phyloP scores from a whole-genome alignment of 2,113 vertebrate genomes.

The Pavo muticus region DNA sequence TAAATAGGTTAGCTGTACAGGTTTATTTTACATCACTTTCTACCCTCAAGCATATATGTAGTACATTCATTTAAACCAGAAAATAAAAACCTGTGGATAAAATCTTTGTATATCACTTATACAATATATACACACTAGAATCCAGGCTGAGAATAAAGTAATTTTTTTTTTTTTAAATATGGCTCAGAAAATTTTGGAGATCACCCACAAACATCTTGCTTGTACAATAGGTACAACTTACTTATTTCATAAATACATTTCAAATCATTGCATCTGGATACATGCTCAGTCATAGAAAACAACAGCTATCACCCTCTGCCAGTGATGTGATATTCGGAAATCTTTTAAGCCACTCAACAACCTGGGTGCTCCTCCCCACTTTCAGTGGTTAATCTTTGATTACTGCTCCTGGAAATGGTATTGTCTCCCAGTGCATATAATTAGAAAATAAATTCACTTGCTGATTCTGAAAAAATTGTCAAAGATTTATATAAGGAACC shows the following conservation, averaged over 20 bases:
- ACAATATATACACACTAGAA: not conserved
- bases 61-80: not conserved
- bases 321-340: not conserved
- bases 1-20: not conserved
- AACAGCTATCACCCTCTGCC: not conserved
- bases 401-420: not conserved
- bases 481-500: conserved; percentile 19
- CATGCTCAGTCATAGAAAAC: not conserved
- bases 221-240: not conserved
- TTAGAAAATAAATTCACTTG: conserved; percentile 32
- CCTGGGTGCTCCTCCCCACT: not conserved
- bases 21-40: not conserved
- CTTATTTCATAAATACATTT: not conserved
- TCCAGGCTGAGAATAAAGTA: not conserved
- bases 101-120: not conserved
- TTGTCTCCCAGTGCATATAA: not conserved
- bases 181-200: not conserved
- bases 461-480: conserved; percentile 47
- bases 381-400: not conserved
- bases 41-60: not conserved
- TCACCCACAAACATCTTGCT: not conserved
- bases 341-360: not conserved
- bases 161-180: not conserved
- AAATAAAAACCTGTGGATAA: not conserved
- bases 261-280: not conserved